Base-by-base conservation (phyloP, 1,140 invertebrate species). In the Zaprionus davidi region DNA sequence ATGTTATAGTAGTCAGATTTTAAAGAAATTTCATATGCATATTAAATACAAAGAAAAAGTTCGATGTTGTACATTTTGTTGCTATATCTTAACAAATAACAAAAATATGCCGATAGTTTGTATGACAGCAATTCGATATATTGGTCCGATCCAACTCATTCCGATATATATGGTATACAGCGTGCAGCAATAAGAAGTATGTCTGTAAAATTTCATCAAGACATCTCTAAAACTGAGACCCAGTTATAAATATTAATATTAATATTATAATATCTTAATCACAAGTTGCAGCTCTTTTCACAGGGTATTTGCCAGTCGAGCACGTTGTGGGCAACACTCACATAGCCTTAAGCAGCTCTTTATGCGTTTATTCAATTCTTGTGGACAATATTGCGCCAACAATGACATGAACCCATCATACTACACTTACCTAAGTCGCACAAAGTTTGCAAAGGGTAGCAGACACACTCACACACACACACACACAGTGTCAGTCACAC, bases 391-490 rank as follows among this genome's bases (percentile, higher is more conserved):
- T 64, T 64, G 46, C 26, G 59, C 59, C 26, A 56, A 71, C 70
- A 72, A 53, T 53, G 51, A 17, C 60, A 57, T 55, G 70, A 66
- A 66, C 20, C 71, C 55, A 34, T 12, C 46, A 62, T 64, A 64
- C 69, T 64, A 64, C 69, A 17, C 59, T 62, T 63, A 53, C 46
- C 57, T 51, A 44, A 64, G 20, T 22, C 44, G 17, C 41, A 59
- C 28, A 22, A 44, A 34, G 13, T 55, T 63, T 66, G 63, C 67
- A 68, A 68, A 68, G 65, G 65, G 64, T 68, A 66, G 22, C 22
- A 20, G 20, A 51, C 22, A 46, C 49, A 56, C 26, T 55, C 34
- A 67, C 44, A 56, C 36, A 57, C 17, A 56, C 36, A 57, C 17
- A 69, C 24, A 63, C 58, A 64, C 46, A 57, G 17, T 31, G 31